A percentile compares a stretch with the other conserved stretches of the same genome.
Conservation (phyloP, 1,140 invertebrate genomes). For the Thaumatotibia leucotreta region DNA sequence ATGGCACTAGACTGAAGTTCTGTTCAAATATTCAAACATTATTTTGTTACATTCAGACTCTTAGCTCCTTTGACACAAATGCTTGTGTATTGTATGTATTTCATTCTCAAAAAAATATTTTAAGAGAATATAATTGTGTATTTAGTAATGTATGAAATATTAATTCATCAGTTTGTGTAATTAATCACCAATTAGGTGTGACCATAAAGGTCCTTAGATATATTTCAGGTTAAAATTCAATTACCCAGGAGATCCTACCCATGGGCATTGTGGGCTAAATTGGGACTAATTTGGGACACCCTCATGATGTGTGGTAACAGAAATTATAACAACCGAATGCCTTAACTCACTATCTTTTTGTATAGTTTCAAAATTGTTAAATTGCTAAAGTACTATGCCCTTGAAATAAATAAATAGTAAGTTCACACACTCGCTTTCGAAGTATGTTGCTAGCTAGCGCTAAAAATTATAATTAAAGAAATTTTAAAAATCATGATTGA, state of each 20-base stretch:
- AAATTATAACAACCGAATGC: slow-evolving; percentile 1
- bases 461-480: neutral
- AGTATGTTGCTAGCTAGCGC: neutral
- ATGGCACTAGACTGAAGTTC: neutral
- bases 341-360: neutral
- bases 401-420: neutral
- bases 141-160: slow-evolving; percentile 16
- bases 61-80: neutral
- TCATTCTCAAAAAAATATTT: slow-evolving; percentile 5
- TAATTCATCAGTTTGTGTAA: slow-evolving; percentile 28
- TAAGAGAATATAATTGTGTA: slow-evolving; percentile 16
- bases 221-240: slow-evolving; percentile 56
- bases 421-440: neutral
- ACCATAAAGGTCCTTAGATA: slow-evolving; percentile 41
- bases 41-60: neutral
- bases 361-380: slow-evolving; percentile 3
- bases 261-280: slow-evolving; percentile 57
- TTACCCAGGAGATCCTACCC: slow-evolving; percentile 47
- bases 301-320: slow-evolving; percentile 45
- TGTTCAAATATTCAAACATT: neutral
- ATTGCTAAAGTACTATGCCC: slow-evolving; percentile 4
- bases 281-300: slow-evolving; percentile 53
- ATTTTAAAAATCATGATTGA: neutral
- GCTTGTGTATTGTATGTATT: neutral
- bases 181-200: slow-evolving; percentile 39